Conservation (phyloP, 2,888 invertebrate genomes). For the Agrotis exclamationis region DNA sequence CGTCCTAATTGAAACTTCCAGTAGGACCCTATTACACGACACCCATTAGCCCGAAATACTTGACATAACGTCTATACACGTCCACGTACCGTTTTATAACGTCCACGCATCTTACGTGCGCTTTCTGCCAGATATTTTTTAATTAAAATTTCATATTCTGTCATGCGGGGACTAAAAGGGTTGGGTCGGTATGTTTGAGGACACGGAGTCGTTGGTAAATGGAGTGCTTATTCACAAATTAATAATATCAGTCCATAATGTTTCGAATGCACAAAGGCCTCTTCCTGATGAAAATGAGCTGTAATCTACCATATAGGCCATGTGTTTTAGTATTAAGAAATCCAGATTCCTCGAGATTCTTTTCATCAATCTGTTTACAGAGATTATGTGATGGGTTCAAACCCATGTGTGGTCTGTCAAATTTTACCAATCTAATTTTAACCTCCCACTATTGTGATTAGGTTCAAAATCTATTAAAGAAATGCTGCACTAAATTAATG, state of each 20-base stretch:
- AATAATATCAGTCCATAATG: no score
- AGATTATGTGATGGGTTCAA: no score
- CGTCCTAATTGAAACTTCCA: conserved; percentile 40
- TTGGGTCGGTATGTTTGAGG: conserved; percentile 18
- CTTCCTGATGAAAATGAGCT: no score
- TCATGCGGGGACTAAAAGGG: conserved; percentile 67
- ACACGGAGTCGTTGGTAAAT: conserved; percentile 11
- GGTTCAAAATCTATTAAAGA: no score
- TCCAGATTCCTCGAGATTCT: no score
- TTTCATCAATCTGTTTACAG: no score
- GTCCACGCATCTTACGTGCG: conserved; percentile 57
- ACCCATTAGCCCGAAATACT: conserved; percentile 51
- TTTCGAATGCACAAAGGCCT: background rate
- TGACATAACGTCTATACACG: conserved; percentile 26
- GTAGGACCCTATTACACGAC: conserved; percentile 42
- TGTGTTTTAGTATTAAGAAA: no score
- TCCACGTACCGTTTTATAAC: conserved; percentile 32
- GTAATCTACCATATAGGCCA: no score
- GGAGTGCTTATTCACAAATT: conserved; percentile 18
- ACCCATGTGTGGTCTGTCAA: no score
- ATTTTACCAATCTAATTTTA: no score
- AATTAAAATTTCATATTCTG: conserved; percentile 67
- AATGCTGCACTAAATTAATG: no score
- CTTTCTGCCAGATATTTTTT: conserved; percentile 63
- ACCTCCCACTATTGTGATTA: no score